Base-by-base conservation (phyloP, 2,113 vertebrate species). In the Anhinga anhinga region DNA sequence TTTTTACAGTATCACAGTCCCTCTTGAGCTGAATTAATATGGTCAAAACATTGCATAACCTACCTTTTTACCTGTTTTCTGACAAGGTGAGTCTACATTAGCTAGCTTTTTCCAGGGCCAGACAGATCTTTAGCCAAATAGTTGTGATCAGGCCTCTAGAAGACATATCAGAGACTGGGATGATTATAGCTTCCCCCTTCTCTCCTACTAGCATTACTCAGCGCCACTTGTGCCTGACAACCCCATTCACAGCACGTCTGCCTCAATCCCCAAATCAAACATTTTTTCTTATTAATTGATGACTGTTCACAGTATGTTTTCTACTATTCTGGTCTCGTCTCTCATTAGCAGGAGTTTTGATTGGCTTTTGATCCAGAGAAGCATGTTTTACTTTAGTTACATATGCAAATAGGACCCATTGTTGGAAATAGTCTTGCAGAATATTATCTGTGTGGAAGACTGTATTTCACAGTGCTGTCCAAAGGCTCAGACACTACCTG, bases 271-370 rank as follows among this genome's bases (percentile, higher is more conserved):
- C 56, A 91, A 49, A 69, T 45, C 66, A 82, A 78, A 81, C 58
- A 40, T 76, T 61, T 86, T 92, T 96, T 90, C 50, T 82, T 66
- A 77, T 82, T 85, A 88, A 66, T 63, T 81, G 42, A 80, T 92
- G 59, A 79, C 38, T 83, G 69, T 81, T 92, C 66, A 47, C 78
- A 95, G 82, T 59, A 74, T 82, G 58, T 90, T 92, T 97, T 86
- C 79, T 82, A 36, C 71, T 81, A 50, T 91, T 95, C 55, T 53
- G 34, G 45, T 92, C 67, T 88, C 1, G 0, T 88, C 47, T 91
- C 18, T 86, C 69, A 45, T 72, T 72, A 84, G 29, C 61, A 95
- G 83, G 38, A 22, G 18, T 9, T 71, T 88, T 92, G 90, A 50
- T 50, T 63, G 50, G 26, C 29, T 90, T 76, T 83, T 77, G 63